These are phyloP conservation scores for Lycocorax pyrrhopterus DNA, from an alignment of 2,113 vertebrate genomes.

Conservation along the genomic window DNA sequence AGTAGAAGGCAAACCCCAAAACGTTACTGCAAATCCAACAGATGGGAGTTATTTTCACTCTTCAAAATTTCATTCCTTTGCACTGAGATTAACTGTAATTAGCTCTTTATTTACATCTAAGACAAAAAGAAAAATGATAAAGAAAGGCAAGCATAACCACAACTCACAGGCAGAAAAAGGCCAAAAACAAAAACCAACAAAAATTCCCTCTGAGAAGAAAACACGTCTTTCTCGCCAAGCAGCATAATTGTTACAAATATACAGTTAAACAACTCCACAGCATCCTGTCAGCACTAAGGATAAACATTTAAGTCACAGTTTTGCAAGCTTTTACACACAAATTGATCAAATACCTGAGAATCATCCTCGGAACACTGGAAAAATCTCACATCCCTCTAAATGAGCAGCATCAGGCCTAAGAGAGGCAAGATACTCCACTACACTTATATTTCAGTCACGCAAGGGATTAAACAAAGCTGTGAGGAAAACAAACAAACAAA, in stretches of 20 bases:
- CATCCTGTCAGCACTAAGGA: not conserved
- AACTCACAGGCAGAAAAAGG: conserved; percentile 14
- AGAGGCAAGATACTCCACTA: not conserved
- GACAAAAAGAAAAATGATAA: conserved; percentile 21
- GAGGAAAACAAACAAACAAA: not conserved
- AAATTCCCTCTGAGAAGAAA: not conserved
- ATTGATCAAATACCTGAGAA: not conserved
- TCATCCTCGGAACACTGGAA: not conserved
- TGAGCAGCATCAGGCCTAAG: not conserved
- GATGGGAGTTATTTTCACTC: conserved; percentile 37
- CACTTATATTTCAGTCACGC: not conserved
- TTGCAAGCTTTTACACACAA: not conserved
- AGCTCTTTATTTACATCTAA: conserved; percentile 48
- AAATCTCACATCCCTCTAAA: not conserved
- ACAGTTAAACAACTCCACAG: not conserved
- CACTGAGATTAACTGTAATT: conserved; percentile 38
- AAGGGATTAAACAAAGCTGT: not conserved
- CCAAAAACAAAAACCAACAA: not conserved
- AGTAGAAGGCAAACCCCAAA: conserved; percentile 28
- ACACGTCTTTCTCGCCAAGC: not conserved
- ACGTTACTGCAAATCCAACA: not conserved
- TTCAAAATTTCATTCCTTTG: conserved; percentile 7
- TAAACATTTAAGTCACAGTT: conserved; percentile 27
- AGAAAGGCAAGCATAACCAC: not conserved
- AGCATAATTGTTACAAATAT: conserved; percentile 9